Conservation (phyloP, 2,797 vertebrate species). For the Melanogrammus aeglefinus region DNA sequence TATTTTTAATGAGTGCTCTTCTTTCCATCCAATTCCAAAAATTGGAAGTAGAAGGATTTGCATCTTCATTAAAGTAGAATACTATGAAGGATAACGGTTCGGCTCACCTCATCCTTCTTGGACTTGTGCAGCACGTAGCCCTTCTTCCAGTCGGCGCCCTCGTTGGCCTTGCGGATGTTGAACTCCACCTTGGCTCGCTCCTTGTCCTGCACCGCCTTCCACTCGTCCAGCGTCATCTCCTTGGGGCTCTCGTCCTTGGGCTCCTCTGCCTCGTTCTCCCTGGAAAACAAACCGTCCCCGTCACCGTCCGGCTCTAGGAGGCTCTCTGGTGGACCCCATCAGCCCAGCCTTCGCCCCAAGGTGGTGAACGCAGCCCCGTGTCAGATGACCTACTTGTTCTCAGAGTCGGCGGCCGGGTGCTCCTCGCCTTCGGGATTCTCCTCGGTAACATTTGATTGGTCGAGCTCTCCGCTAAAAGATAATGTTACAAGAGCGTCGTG, state of each 20-base stretch:
- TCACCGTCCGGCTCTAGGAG: not conserved
- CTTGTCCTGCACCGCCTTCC: conserved; percentile 98
- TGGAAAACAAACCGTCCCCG: conserved; percentile 57
- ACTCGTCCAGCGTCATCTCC: conserved; percentile 99
- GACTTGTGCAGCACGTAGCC: conserved; percentile 98
- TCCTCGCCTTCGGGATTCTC: conserved; percentile 95
- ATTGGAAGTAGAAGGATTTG: not conserved
- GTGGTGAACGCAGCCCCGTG: too few species aligned
- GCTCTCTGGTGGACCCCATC: not conserved
- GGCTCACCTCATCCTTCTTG: conserved; percentile 89
- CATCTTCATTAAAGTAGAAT: too few species aligned
- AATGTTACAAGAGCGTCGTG: not conserved
- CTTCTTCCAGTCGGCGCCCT: conserved; percentile 96
- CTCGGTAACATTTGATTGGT: conserved; percentile 91
- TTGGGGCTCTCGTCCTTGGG: conserved; percentile 96
- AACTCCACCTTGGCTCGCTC: conserved; percentile 96
- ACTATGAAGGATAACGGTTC: not conserved
- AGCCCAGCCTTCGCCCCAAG: not conserved
- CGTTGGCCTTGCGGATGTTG: conserved; percentile 98
- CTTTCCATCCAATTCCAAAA: not conserved
- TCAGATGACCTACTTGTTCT: conserved; percentile 87
- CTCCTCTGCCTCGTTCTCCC: conserved; percentile 96
- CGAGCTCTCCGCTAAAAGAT: conserved; percentile 81
- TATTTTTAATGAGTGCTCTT: not conserved
- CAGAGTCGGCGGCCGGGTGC: conserved; percentile 90